Conservation (phyloP, 2,113 vertebrate species). For the Atherinomorus stipes region DNA sequence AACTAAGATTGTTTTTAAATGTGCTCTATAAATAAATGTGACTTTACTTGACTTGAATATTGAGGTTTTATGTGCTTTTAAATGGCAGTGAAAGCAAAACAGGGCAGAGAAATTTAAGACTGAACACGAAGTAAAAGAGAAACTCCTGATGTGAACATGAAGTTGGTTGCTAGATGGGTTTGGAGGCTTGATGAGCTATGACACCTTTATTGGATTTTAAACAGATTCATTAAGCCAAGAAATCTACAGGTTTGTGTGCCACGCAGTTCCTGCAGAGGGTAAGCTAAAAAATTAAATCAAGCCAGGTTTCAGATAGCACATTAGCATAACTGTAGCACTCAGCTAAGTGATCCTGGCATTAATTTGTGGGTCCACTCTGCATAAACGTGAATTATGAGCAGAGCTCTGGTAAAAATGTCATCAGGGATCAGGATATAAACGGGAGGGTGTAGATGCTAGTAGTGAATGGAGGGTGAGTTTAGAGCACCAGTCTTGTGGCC, state of each 20-base stretch:
- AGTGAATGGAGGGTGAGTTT: too few relatives aligned
- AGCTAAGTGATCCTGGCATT: slow-evolving; percentile 51
- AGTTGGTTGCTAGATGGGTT: slow-evolving; percentile 7
- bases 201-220: slow-evolving; percentile 54
- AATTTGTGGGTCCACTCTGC: slow-evolving; percentile 39
- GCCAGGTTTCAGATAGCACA: slow-evolving; percentile 48
- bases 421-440: too few relatives aligned
- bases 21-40: too few relatives aligned
- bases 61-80: not conserved
- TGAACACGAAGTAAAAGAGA: too few relatives aligned
- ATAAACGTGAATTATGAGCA: slow-evolving; percentile 45
- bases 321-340: slow-evolving; percentile 58
- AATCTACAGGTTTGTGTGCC: slow-evolving; percentile 10
- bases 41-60: too few relatives aligned
- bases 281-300: slow-evolving; percentile 62
- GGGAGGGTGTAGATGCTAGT: too few relatives aligned
- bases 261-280: slow-evolving; percentile 11
- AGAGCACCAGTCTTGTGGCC: too few relatives aligned
- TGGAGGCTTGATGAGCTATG: slow-evolving; percentile 17
- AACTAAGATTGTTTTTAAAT: too few relatives aligned
- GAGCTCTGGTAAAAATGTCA: too few relatives aligned
- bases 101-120: too few relatives aligned
- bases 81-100: not conserved
- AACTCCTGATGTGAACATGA: slow-evolving; percentile 8
- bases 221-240: slow-evolving; percentile 48